A percentile compares a stretch with the other conserved stretches of the same genome.
phyloP scores from a whole-genome alignment of 2,888 invertebrate species.

The Poecilobothrus nobilitatus region DNA sequence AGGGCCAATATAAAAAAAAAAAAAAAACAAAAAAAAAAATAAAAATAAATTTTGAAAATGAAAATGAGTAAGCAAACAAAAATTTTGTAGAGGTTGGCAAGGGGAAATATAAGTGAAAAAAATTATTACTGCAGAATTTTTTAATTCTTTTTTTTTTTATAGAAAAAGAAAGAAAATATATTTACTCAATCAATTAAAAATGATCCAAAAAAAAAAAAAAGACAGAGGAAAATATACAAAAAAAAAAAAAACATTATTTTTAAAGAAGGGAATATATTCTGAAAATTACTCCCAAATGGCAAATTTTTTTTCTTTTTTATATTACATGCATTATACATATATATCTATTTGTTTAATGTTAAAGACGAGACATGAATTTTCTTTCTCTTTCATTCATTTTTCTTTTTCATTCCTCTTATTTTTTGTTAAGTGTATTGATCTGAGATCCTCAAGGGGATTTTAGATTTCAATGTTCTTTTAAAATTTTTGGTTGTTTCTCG shows the following conservation, averaged over 20 bases:
- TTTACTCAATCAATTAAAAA: constrained; percentile 6
- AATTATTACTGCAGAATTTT: background rate
- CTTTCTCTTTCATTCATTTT: background rate
- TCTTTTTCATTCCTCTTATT: no score
- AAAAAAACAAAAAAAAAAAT: no score
- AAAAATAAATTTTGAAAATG: no score
- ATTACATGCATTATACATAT: background rate
- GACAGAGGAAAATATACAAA: background rate
- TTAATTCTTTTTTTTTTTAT: no score
- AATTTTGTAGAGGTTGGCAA: no score
- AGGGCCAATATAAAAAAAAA: no score
- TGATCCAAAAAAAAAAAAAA: background rate
- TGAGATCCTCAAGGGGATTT: background rate
- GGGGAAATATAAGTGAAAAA: no score
- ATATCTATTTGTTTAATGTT: background rate
- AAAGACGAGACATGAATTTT: background rate
- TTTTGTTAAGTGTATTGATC: background rate
- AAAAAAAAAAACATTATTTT: background rate
- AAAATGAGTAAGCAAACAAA: no score
- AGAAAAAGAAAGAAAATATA: background rate
- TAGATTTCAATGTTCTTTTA: background rate
- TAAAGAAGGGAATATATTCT: background rate
- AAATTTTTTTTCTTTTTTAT: background rate
- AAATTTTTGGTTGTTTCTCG: background rate
- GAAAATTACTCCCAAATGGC: background rate